Evolutionary conservation across 2,797 vertebrate genomes (phyloP), one percentile per base, ranked within the genome.

Genomic region (Xenopus petersii): DNA sequence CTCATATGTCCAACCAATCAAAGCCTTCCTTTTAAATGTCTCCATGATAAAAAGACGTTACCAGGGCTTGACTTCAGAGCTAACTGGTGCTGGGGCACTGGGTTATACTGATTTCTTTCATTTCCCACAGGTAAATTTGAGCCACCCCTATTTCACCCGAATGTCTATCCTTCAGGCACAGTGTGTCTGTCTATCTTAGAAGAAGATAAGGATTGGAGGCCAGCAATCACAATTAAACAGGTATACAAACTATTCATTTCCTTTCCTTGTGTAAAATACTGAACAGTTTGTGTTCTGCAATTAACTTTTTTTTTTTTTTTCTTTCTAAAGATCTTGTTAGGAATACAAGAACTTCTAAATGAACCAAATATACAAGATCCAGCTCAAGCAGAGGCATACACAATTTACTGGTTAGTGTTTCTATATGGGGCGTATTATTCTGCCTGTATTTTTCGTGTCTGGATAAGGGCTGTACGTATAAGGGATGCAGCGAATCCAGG

Each of bases 301-400:
- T 21, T 61, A 21, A 13, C 12, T 15, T 61, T 65, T 65, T 15
- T 61, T 13, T 82, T 60, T 78, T 12, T 58, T 21, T 21, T 21
- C 21, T 21, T 21, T 21, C 21, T 15, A 33, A 42, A 4, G 98
- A 98, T 99, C 91, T 93, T 99, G 87, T 92, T 99, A 94, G 98
- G 97, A 90, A 99, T 98, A 90, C 98, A 99, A 86, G 98, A 98
- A 94, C 96, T 99, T 87, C 89, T 99, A 94, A 99, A 99, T 81
- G 97, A 99, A 94, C 97, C 97, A 91, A 99, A 99, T 93, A 98
- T 98, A 88, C 98, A 99, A 93, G 98, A 98, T 90, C 97, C 98
- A 85, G 98, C 98, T 88, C 98, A 99, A 94, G 98, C 98, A 91
- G 98, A 99, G 92, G 98, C 98, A 79, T 99, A 98, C 93, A 99